phyloP scores from a whole-genome alignment of 2,113 vertebrate species.

The Recurvirostra avosetta region DNA sequence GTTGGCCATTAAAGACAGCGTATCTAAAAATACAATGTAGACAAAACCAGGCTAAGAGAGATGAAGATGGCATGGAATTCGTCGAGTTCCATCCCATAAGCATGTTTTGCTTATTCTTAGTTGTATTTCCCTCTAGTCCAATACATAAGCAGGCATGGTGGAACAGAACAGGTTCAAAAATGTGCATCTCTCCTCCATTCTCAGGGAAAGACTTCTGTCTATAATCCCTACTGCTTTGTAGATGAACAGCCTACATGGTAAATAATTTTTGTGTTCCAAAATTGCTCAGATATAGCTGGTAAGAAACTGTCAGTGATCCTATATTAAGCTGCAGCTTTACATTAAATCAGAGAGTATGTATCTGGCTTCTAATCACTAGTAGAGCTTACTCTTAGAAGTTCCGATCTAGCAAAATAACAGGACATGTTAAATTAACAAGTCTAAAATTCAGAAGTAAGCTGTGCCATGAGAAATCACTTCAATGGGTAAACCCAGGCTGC shows the following conservation, averaged over 20 bases:
- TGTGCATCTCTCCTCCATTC: background rate
- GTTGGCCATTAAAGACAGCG: background rate
- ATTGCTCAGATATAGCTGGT: background rate
- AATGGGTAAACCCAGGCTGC: background rate
- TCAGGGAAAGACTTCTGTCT: background rate
- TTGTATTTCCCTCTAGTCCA: background rate
- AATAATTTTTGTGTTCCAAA: background rate
- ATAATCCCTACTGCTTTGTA: background rate
- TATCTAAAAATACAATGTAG: background rate
- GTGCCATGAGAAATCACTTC: background rate
- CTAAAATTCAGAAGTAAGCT: background rate
- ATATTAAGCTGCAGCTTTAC: background rate
- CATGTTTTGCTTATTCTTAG: background rate
- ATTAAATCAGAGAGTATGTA: background rate
- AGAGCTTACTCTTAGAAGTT: background rate
- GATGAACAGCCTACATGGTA: background rate
- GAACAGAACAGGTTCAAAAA: background rate
- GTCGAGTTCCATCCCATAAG: background rate
- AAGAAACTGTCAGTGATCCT: background rate
- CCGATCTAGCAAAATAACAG: background rate
- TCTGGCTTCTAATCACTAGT: background rate
- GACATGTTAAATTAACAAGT: background rate
- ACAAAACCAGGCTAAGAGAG: background rate
- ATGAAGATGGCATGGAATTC: background rate
- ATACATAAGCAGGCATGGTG: background rate